Base-by-base conservation (phyloP, 2,113 vertebrate species). In the Xenopus laevis region DNA sequence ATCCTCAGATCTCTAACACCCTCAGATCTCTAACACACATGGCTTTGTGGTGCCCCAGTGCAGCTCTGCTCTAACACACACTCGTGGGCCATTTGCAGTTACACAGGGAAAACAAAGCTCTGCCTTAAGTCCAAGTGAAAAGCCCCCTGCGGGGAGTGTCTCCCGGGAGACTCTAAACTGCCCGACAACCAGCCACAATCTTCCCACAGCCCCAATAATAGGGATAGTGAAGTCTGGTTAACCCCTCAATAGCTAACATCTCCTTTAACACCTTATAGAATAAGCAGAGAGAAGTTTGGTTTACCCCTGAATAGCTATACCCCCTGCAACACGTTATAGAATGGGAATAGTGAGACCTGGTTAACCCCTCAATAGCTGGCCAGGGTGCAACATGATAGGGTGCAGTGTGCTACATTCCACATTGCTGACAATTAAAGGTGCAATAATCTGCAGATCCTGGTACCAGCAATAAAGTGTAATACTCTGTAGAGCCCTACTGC, bases 111-210 rank as follows among this genome's bases (percentile, higher is more conserved):
- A 67, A 66, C 67, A 58, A 73, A 73, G 30, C 47, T 55, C 64
- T 65, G 33, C 52, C 71, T 46, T 67, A 67, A 67, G 64, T 46
- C 72, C 2, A n/a, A 58, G 23, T 95, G 91, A 91, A 92, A 91
- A 93, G 88, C 90, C 91, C 94, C 97, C 96, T 90, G 93, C 92
- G 74, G 92, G 89, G 95, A 86, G 73, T 85, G 97, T 98, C 96
- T 94, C 95, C 96, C 95, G 89, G 95, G 95, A 94, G 92, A 98
- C 94, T 88, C 89, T 84, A 91, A 90, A 92, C 93, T 90, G 91
- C 93, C 85, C 90, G 94, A 74, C 64, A 97, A 95, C 93, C 92
- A 97, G 96, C 90, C 93, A 90, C 91, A 91, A 83, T 92, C 92
- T 94, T 94, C 95, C 96, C 94, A 96, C 94, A 92, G 94, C 90